These are phyloP conservation scores for Hippoglossus hippoglossus DNA, from an alignment of 2,797 vertebrate genomes.

Conservation along the genomic window DNA sequence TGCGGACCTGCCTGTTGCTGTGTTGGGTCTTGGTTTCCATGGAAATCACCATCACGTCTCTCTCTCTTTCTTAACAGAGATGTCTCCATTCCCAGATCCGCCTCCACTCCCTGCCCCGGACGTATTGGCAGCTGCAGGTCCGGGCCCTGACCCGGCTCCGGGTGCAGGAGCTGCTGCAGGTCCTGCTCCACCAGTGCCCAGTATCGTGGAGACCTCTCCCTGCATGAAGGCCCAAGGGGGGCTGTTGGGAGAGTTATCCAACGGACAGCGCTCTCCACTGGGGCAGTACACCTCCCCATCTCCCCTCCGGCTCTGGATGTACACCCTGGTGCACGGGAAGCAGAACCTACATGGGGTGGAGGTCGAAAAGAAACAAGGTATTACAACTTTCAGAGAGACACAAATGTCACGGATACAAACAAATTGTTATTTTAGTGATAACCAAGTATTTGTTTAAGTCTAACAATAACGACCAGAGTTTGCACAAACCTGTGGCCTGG, in stretches of 20 bases:
- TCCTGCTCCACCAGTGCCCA: slow-evolving; percentile 65
- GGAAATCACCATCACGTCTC: slow-evolving; percentile 73
- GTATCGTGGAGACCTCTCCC: slow-evolving; percentile 88
- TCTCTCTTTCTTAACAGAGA: slow-evolving; percentile 80
- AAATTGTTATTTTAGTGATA: no score
- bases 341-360: slow-evolving; percentile 80
- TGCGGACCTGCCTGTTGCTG: slow-evolving; percentile 58
- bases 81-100: slow-evolving; percentile 56
- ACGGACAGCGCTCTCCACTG: slow-evolving; percentile 86
- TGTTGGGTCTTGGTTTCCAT: slow-evolving; percentile 38
- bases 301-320: slow-evolving; percentile 85
- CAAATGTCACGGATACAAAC: not conserved
- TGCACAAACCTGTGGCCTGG: slow-evolving; percentile 77
- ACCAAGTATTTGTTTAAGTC: no score
- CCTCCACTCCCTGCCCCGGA: slow-evolving; percentile 54
- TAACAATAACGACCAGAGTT: no score
- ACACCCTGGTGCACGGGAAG: slow-evolving; percentile 87
- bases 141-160: slow-evolving; percentile 37
- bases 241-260: slow-evolving; percentile 84
- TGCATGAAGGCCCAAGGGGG: slow-evolving; percentile 91
- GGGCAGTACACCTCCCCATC: slow-evolving; percentile 88
- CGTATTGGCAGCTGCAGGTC: slow-evolving; percentile 50
- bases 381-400: not conserved
- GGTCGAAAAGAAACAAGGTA: not conserved
- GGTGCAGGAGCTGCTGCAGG: slow-evolving; percentile 67